Percentiles rank a stretch among this genome's conserved stretches.
phyloP scores from a whole-genome alignment of 1,140 invertebrate genomes.

The Riptortus pedestris region DNA sequence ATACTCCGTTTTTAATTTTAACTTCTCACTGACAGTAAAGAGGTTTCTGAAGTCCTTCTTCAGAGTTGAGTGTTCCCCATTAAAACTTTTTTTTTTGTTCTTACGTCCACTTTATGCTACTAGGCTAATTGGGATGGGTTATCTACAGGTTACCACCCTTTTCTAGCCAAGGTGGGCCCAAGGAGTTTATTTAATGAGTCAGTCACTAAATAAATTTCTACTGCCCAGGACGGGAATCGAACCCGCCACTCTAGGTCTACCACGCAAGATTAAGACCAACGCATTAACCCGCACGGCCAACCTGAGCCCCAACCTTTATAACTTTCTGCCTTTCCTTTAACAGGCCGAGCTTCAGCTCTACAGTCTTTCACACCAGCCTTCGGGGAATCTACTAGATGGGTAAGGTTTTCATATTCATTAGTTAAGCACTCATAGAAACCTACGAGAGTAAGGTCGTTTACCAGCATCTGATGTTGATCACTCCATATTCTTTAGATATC shows the following conservation, averaged over 20 bases:
- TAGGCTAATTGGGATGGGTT: too few relatives aligned
- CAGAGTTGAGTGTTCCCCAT: constrained; percentile 76
- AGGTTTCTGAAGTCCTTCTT: constrained; percentile 80
- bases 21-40: constrained; percentile 68
- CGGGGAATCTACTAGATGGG: constrained; percentile 68
- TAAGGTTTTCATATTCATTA: constrained; percentile 74
- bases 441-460: constrained; percentile 75
- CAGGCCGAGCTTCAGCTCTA: constrained; percentile 60
- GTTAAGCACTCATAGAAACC: constrained; percentile 78
- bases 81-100: too few relatives aligned
- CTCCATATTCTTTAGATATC: constrained; percentile 42
- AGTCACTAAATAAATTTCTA: too few relatives aligned
- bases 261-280: too few relatives aligned
- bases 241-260: too few relatives aligned
- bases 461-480: constrained; percentile 59
- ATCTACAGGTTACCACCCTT: too few relatives aligned
- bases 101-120: too few relatives aligned
- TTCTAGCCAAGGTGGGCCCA: too few relatives aligned
- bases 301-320: too few relatives aligned
- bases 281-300: too few relatives aligned
- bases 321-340: constrained; percentile 61
- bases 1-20: constrained; percentile 76
- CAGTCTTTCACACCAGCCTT: constrained; percentile 66
- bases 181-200: too few relatives aligned
- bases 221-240: too few relatives aligned